A percentile compares a stretch with the other conserved stretches of the same genome.
phyloP scores from a whole-genome alignment of 2,888 invertebrate genomes.

The Tubulanus polymorphus region DNA sequence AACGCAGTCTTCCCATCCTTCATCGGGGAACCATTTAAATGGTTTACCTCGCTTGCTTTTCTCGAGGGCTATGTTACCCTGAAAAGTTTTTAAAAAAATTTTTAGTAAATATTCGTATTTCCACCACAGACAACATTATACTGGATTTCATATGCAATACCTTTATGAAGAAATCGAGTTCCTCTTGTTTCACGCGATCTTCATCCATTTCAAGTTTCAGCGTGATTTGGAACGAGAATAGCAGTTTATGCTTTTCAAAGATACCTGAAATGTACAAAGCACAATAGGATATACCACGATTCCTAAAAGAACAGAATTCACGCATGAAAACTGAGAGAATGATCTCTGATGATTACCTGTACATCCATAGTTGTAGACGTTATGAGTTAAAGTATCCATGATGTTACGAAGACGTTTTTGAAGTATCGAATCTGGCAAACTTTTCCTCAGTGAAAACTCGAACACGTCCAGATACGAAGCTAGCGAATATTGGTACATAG shows the following conservation, averaged over 20 bases:
- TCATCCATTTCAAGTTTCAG: slow-evolving; percentile 74
- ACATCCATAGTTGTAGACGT: slow-evolving; percentile 86
- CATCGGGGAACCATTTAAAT: slow-evolving; percentile 67
- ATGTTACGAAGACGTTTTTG: slow-evolving; percentile 73
- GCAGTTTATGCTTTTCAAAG: slow-evolving; percentile 83
- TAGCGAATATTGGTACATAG: slow-evolving; percentile 90
- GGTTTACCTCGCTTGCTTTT: slow-evolving; percentile 67
- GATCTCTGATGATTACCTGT: too few relatives aligned
- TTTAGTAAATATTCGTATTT: not conserved
- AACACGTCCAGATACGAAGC: slow-evolving; percentile 82
- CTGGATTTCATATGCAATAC: slow-evolving; percentile 50
- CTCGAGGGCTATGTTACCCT: slow-evolving; percentile 68
- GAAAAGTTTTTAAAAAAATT: too few relatives aligned
- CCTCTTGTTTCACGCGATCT: slow-evolving; percentile 62
- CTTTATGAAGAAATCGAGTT: slow-evolving; percentile 91
- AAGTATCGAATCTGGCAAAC: slow-evolving; percentile 76
- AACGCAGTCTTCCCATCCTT: slow-evolving; percentile 80
- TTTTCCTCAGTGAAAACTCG: slow-evolving; percentile 72
- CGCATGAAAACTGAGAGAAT: too few relatives aligned
- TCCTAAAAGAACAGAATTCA: too few relatives aligned
- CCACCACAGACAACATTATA: not conserved
- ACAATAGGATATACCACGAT: not conserved
- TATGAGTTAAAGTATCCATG: slow-evolving; percentile 77
- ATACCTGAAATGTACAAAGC: slow-evolving; percentile 61
- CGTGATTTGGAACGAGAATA: slow-evolving; percentile 88